phyloP scores from a whole-genome alignment of 2,888 invertebrate genomes.

The Gymnosoma rotundatum region DNA sequence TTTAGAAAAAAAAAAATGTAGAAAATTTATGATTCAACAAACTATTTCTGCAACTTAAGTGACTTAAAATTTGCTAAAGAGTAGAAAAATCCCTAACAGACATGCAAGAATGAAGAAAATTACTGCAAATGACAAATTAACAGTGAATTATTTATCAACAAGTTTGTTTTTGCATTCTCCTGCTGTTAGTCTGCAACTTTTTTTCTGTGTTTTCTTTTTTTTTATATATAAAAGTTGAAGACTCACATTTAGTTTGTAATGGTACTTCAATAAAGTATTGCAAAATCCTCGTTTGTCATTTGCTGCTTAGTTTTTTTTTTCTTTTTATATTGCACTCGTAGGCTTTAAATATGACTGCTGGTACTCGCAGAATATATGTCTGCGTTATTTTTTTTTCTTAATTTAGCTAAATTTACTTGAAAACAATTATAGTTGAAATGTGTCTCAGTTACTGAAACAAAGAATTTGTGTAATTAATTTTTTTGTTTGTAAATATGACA shows the following conservation, averaged over 20 bases:
- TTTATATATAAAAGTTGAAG: background rate
- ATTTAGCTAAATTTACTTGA: constrained; percentile 36
- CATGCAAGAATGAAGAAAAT: constrained; percentile 57
- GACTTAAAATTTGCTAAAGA: background rate
- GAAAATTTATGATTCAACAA: background rate
- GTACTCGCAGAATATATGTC: constrained; percentile 40
- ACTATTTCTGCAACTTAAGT: constrained; percentile 6
- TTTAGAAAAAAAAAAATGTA: background rate
- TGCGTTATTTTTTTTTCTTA: background rate
- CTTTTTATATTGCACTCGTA: background rate
- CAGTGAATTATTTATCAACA: background rate
- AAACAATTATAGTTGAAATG: constrained; percentile 64
- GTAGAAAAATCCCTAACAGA: constrained; percentile 45
- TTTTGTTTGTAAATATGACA: constrained; percentile 15
- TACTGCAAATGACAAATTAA: constrained; percentile 62
- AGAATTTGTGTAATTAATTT: constrained; percentile 23
- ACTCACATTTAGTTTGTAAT: background rate
- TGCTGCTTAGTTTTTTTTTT: background rate
- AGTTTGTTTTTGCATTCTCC: background rate
- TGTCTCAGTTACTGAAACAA: constrained; percentile 46
- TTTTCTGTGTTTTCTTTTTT: too few relatives aligned
- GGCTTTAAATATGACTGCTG: constrained; percentile 16
- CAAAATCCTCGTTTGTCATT: constrained; percentile 1
- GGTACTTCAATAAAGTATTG: constrained; percentile 18
- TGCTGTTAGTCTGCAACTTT: background rate